A percentile compares a stretch with the other conserved stretches of the same genome.
phyloP scores from a whole-genome alignment of 2,888 invertebrate genomes.

The Pelosia muscerda region DNA sequence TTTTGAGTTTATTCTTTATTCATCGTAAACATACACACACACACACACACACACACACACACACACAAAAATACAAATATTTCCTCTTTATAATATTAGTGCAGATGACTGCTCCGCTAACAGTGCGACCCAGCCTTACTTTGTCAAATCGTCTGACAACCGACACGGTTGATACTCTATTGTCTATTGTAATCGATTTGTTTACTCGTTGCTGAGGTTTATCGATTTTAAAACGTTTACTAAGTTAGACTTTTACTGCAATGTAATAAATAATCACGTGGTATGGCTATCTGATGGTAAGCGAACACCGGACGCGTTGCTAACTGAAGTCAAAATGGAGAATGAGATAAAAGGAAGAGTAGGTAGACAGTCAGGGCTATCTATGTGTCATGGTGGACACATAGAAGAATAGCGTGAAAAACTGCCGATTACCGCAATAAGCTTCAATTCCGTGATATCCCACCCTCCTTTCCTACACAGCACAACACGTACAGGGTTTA shows the following conservation, averaged over 20 bases:
- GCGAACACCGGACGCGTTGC: not conserved
- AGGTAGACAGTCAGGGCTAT: too few species aligned
- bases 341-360: not conserved
- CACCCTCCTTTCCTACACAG: too few species aligned
- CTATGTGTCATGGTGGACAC: too few species aligned
- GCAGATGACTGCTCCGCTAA: conserved; percentile 26
- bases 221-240: conserved; percentile 30
- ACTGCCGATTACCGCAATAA: too few species aligned
- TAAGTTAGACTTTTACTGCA: conserved; percentile 13
- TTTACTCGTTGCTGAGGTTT: conserved; percentile 31
- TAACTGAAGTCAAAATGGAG: not conserved
- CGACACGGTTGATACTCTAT: conserved; percentile 24
- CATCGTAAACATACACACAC: too few species aligned
- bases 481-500: too few species aligned
- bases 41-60: too few species aligned
- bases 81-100: too few species aligned
- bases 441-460: too few species aligned
- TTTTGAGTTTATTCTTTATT: too few species aligned
- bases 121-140: conserved; percentile 34
- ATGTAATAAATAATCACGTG: not conserved
- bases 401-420: too few species aligned
- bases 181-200: conserved; percentile 48
- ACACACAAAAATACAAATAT: too few species aligned
- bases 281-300: not conserved
- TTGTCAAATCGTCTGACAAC: conserved; percentile 34